phyloP scores from a whole-genome alignment of 1,140 invertebrate species.

The Pinna nobilis region DNA sequence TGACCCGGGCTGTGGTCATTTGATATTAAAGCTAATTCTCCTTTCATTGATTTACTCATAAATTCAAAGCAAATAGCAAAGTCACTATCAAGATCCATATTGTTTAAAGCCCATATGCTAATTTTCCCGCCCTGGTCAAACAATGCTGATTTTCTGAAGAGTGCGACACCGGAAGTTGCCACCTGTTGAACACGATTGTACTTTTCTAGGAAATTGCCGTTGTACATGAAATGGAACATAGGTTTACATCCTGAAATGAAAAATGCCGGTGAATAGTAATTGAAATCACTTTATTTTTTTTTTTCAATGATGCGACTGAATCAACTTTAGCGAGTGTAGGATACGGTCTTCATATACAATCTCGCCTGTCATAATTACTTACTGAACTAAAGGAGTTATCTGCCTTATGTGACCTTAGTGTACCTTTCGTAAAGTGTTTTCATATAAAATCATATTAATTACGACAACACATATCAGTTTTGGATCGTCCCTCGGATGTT shows the following conservation, averaged over 20 bases:
- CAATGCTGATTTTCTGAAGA: constrained; percentile 35
- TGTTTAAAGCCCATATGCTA: constrained; percentile 35
- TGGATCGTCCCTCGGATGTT: no score
- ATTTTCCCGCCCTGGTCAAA: constrained; percentile 40
- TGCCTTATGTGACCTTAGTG: no score
- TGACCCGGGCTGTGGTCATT: constrained; percentile 19
- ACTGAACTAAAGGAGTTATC: no score
- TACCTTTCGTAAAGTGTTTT: no score
- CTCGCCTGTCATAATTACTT: no score
- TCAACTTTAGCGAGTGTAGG: no score
- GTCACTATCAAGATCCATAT: constrained; percentile 32
- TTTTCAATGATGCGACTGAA: no score
- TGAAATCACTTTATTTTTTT: no score
- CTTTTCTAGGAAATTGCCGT: constrained; percentile 39
- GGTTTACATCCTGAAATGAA: constrained; percentile 32
- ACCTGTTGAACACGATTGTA: constrained; percentile 41
- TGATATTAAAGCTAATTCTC: constrained; percentile 38
- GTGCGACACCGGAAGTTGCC: constrained; percentile 27
- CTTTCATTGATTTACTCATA: constrained; percentile 28
- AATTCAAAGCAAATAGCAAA: constrained; percentile 43
- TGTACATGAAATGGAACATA: constrained; percentile 41
- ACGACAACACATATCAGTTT: no score
- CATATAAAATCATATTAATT: no score
- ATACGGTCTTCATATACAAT: no score
- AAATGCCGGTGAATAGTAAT: no score